Evolutionary conservation across 1,140 invertebrate species (phyloP), one percentile per base, ranked within the genome.

Genomic region (Ips typographus): DNA sequence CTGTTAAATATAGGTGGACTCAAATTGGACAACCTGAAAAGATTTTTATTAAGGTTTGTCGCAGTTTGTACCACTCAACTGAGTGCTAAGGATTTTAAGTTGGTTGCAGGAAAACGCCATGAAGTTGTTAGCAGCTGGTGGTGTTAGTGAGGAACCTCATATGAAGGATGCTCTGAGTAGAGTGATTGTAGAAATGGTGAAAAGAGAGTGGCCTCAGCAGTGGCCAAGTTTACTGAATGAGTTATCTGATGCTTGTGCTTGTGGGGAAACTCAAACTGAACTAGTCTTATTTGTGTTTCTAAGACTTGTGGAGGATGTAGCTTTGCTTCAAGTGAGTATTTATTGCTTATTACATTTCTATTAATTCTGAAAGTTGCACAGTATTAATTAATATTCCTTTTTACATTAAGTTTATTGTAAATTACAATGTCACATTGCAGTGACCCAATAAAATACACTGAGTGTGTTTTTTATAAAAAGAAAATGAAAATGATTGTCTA

Each of bases 191-290:
- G 95, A 98, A 83, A 95, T 97, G 88, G 91, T 95, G 7, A 97
- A 97, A 79, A 82, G 94, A 8, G 94, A 96, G 79, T 98, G 95
- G 95, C 95, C 95, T 1, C 95, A 97, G 78, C 93, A 96, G 66
- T 98, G 95, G 95, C 91, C 93, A 1, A 89, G 89, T 1, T 77
- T 98, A 5, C 78, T 97, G 6, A 82, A 86, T 0, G 94, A 97
- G 78, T 82, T 97, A 0, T 90, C 88, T 68, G 86, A 91, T 71
- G 90, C 90, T 40, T 92, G 91, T 75, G 83, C 85, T n/a, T 85
- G 86, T 75, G 93, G 93, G 4, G 90, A 91, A 76, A 87, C 88
- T 36, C 94, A 95, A 74, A 94, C 93, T 4, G 93, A 97, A 80
- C 83, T 96, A 41, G 94, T 96, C 8, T 80, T 96, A 6, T 83